Base-by-base conservation (phyloP, 2,113 vertebrate species). In the Cyphomyrus plagiostoma region DNA sequence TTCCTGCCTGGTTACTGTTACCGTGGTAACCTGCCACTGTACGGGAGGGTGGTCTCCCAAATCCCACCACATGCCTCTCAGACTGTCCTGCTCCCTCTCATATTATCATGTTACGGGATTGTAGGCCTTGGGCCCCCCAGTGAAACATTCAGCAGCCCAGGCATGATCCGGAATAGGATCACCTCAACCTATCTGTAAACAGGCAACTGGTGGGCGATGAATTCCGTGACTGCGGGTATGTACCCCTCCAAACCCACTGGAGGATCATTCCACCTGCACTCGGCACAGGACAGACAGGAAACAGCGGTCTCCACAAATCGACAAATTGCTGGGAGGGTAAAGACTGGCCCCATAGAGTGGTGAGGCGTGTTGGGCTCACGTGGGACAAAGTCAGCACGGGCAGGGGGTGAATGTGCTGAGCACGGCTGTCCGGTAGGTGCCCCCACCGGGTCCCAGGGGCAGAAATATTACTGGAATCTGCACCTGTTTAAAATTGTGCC, bases 391-490 rank as follows among this genome's bases (percentile, higher is more conserved):
- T 23, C 35, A 7, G 42, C 15, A n/a, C 0, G 8, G 8, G 42
- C 45, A 17, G 82, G 39, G 39, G 19, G 45, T n/a, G 45, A 84
- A 84, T 48, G n/a, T n/a, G 19, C 23, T 42, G 35, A 46, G 45
- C 9, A 3, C 9, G 45, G 30, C 15, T 83, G 82, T 91, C 93
- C 92, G 91, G 89, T 89, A 90, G 90, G 82, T 92, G 82, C 52
- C 91, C 89, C 90, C 90, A 92, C 93, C 66, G 86, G 74, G 92
- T 88, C 85, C 93, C 92, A 88, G 92, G 92, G 89, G 92, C 19
- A 3, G 88, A 93, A 93, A 95, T 92, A 95, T 95, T 89, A 45
- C 90, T 94, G 95, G 95, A 96, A 96, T 96, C 94, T 96, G 95
- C 95, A 96, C 95, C 95, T 95, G 95, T 94, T 94, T 70, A 94